Conservation (phyloP, 2,888 invertebrate species). For the Stenoptilia bipunctidactyla region DNA sequence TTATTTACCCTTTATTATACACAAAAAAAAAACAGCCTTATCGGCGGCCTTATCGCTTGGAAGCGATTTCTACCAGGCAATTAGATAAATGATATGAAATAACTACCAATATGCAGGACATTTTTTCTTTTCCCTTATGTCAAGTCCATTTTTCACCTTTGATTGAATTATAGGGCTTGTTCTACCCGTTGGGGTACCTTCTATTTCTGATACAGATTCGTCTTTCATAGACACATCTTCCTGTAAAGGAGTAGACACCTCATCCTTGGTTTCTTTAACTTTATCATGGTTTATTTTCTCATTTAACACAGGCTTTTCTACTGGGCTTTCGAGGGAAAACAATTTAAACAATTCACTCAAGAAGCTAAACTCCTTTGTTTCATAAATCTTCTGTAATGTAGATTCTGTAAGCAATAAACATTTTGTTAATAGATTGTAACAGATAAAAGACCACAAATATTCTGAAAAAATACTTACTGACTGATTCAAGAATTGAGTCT, state of each 20-base stretch:
- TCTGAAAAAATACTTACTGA: conserved; percentile 29
- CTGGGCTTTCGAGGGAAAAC: conserved; percentile 28
- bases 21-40: too few relatives aligned
- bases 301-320: conserved; percentile 15
- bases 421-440: too few relatives aligned
- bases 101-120: conserved; percentile 42
- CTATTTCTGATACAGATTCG: conserved; percentile 43
- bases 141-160: conserved; percentile 14
- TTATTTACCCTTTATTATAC: too few relatives aligned
- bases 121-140: conserved; percentile 30
- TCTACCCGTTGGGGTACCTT: conserved; percentile 45
- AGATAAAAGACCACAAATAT: too few relatives aligned
- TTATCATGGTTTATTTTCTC: conserved; percentile 14
- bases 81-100: too few relatives aligned
- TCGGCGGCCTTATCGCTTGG: too few relatives aligned
- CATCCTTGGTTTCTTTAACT: too few relatives aligned
- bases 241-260: too few relatives aligned
- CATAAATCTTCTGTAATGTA: conserved; percentile 32
- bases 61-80: too few relatives aligned
- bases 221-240: conserved; percentile 26
- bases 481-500: conserved; percentile 35
- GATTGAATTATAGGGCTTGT: conserved; percentile 46
- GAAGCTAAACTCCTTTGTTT: conserved; percentile 40
- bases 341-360: conserved; percentile 38
- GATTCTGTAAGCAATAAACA: conserved; percentile 25